Percentiles rank a stretch among this genome's conserved stretches.
Conservation (phyloP, 1,140 invertebrate genomes). For the Gonioctena quinquepunctata region DNA sequence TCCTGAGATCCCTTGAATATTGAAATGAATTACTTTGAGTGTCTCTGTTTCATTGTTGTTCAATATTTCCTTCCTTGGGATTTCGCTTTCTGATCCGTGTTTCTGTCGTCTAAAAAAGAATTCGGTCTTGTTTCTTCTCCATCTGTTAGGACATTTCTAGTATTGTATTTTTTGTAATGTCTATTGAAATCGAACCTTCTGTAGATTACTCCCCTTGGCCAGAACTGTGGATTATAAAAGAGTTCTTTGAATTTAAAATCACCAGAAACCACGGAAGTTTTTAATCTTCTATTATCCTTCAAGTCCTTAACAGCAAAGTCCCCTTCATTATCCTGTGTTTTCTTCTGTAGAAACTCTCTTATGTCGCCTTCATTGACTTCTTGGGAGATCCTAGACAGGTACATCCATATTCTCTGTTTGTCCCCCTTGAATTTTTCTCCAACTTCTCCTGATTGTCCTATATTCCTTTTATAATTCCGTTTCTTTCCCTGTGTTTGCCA, state of each 20-base stretch:
- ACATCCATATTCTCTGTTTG: background rate
- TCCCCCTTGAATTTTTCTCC: background rate
- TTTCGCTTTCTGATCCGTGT: too few relatives aligned
- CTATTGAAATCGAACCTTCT: background rate
- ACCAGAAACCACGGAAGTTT: background rate
- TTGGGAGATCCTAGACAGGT: background rate
- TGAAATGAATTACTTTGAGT: too few relatives aligned
- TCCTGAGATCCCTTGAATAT: too few relatives aligned
- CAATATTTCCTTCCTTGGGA: too few relatives aligned
- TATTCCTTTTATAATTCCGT: background rate
- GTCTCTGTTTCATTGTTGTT: too few relatives aligned
- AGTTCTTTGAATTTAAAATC: constrained; percentile 4
- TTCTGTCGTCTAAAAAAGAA: too few relatives aligned
- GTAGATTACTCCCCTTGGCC: background rate
- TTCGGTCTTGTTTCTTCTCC: too few relatives aligned
- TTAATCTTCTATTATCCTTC: background rate
- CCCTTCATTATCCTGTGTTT: background rate
- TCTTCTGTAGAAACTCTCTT: background rate
- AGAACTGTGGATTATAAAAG: background rate
- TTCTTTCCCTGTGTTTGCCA: too few relatives aligned
- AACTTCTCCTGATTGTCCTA: background rate
- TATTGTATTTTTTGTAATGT: background rate
- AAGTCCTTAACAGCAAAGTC: background rate
- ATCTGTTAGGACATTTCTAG: background rate
- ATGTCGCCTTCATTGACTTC: background rate